Conservation (phyloP, 2,888 invertebrate genomes). For the Drymonia ruficornis region DNA sequence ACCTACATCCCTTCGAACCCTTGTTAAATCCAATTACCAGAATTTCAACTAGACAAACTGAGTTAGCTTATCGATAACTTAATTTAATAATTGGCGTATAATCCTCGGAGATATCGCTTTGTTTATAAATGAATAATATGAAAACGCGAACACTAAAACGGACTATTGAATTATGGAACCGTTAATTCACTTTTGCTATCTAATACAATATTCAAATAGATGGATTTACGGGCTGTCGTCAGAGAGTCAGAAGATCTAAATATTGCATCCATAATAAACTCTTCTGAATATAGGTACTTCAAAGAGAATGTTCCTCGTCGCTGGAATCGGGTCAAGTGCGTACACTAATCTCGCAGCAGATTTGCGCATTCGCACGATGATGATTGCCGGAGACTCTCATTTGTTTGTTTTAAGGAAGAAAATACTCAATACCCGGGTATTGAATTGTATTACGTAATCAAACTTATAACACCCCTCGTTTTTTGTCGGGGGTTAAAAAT, state of each 20-base stretch:
- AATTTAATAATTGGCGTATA: conserved; percentile 19
- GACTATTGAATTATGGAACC: conserved; percentile 31
- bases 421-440: no score
- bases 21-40: conserved; percentile 18
- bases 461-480: no score
- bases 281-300: conserved; percentile 40
- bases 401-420: conserved; percentile 37
- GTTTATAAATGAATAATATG: conserved; percentile 21
- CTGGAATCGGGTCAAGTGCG: conserved; percentile 53
- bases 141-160: conserved; percentile 16
- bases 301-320: conserved; percentile 33
- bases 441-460: no score
- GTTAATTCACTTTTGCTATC: conserved; percentile 33
- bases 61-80: conserved; percentile 29
- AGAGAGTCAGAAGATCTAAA: conserved; percentile 23
- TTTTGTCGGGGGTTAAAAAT: no score
- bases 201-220: conserved; percentile 29
- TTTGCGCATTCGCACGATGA: conserved; percentile 46
- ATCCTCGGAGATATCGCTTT: conserved; percentile 14
- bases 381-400: conserved; percentile 42
- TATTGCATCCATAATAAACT: conserved; percentile 34
- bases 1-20: conserved; percentile 16
- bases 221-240: conserved; percentile 21
- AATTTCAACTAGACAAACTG: conserved; percentile 32
- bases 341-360: conserved; percentile 46